Conservation (phyloP, 2,113 vertebrate genomes). For the Ranitomeya variabilis region DNA sequence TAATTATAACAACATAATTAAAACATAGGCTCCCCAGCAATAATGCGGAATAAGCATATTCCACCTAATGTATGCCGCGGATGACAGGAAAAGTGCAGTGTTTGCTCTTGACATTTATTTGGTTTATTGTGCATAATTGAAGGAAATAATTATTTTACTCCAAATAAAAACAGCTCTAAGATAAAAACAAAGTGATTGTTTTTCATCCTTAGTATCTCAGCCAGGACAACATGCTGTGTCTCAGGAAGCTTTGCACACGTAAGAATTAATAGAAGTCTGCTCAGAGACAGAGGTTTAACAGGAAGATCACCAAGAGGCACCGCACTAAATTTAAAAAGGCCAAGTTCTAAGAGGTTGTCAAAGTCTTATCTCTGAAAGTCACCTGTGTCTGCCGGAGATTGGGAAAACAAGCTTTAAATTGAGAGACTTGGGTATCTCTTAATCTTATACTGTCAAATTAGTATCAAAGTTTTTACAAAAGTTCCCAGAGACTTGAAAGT, state of each 20-base stretch:
- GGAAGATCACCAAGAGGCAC: constrained; percentile 30
- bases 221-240: constrained; percentile 24
- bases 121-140: constrained; percentile 31
- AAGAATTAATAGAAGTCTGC: constrained; percentile 15
- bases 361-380: constrained; percentile 41
- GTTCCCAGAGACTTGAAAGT: neutral
- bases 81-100: constrained; percentile 9
- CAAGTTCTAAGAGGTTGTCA: constrained; percentile 18
- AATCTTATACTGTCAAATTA: constrained; percentile 25
- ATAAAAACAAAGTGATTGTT: constrained; percentile 47
- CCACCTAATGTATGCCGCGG: constrained; percentile 21
- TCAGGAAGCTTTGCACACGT: constrained; percentile 34
- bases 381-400: constrained; percentile 39
- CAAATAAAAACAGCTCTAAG: constrained; percentile 25
- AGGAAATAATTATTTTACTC: constrained; percentile 45
- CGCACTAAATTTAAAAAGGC: constrained; percentile 32
- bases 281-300: constrained; percentile 20
- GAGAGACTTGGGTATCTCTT: constrained; percentile 18
- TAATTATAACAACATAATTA: constrained; percentile 47
- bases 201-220: constrained; percentile 4
- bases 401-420: constrained; percentile 36
- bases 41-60: constrained; percentile 41
- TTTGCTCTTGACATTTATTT: constrained; percentile 42
- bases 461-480: neutral
- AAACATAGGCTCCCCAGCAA: constrained; percentile 1